Base-by-base conservation (phyloP, 2,113 vertebrate genomes). In the Scomber scombrus region DNA sequence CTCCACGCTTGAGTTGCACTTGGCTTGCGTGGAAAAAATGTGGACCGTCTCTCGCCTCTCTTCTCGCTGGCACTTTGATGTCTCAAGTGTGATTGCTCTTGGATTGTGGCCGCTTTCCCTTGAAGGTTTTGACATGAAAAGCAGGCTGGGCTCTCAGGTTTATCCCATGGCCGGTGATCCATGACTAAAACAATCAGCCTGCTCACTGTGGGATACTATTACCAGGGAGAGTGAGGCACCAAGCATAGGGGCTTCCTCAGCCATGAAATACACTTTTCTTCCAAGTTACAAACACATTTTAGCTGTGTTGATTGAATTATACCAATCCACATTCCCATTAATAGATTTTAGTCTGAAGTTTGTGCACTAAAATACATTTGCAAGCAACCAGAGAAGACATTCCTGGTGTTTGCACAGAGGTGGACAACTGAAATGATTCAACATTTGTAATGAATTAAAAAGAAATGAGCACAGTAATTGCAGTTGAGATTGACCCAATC, bases 111-210 rank as follows among this genome's bases (percentile, higher is more conserved):
- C 55, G 90, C 89, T 92, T 90, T 93, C 85, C 92, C 92, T 95
- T 94, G 93, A 94, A 95, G 93, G 88, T 90, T 93, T 94, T 94
- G 94, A 94, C 95, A 94, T 95, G 93, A 95, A 94, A 95, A 94
- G 94, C 92, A 89, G 91, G 84, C 90, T 71, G 83, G 81, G 88
- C 83, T 94, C 94, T 95, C 92, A 93, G 91, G 89, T 95, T 95
- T 93, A 94, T 89, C 92, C 92, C 92, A 88, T 34, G 75, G 86
- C 93, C 93, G 89, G 82, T 94, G 95, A 96, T 93, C 94, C 94
- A 78, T 89, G 93, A 95, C 95, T 95, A 95, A 95, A 95, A 94
- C 94, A 95, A 95, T 95, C 94, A 94, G 89, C 90, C 88, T 49
- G 80, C 85, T 91, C 91, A 79, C 93, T 87, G 90, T 82, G 84